Conservation (phyloP, 35 echinoderm and acorn worm genomes). For the Ophioderma brevispina region DNA sequence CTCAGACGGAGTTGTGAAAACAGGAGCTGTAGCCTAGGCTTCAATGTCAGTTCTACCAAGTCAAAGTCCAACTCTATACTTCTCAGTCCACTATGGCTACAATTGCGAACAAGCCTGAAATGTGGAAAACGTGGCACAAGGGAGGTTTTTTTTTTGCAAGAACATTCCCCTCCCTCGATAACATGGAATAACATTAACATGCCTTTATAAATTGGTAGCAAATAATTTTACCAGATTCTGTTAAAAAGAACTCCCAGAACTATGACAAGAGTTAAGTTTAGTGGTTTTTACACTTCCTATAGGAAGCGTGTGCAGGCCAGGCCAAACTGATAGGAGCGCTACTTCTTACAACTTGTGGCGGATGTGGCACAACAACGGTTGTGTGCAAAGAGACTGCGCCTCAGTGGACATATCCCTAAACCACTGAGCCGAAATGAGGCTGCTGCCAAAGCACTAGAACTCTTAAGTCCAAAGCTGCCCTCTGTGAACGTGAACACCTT, state of each 20-base stretch:
- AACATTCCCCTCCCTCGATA: too few relatives aligned
- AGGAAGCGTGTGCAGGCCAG: slow-evolving; percentile 97
- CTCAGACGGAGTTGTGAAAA: too few relatives aligned
- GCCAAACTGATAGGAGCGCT: slow-evolving; percentile 87
- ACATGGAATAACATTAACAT: too few relatives aligned
- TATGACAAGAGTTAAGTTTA: not conserved
- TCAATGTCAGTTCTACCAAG: too few relatives aligned
- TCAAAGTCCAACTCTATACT: too few relatives aligned
- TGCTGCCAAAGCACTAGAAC: slow-evolving; percentile 83
- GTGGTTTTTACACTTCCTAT: not conserved
- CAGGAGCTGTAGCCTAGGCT: too few relatives aligned
- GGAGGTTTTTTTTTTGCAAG: too few relatives aligned
- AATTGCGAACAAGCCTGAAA: too few relatives aligned
- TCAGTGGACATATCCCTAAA: slow-evolving; percentile 37
- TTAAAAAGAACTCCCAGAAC: not conserved
- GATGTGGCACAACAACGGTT: slow-evolving; percentile 75
- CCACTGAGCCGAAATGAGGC: slow-evolving; percentile 82
- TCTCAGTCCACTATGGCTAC: too few relatives aligned
- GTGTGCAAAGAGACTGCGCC: slow-evolving; percentile 91
- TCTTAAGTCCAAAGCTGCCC: slow-evolving; percentile 83
- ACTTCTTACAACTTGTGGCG: slow-evolving; percentile 95
- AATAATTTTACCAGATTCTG: not conserved
- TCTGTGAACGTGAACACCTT: slow-evolving; percentile 56
- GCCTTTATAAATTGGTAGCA: too few relatives aligned
- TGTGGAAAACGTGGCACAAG: too few relatives aligned